phyloP scores from a whole-genome alignment of 2,888 invertebrate genomes.

The Osmoderma eremita region DNA sequence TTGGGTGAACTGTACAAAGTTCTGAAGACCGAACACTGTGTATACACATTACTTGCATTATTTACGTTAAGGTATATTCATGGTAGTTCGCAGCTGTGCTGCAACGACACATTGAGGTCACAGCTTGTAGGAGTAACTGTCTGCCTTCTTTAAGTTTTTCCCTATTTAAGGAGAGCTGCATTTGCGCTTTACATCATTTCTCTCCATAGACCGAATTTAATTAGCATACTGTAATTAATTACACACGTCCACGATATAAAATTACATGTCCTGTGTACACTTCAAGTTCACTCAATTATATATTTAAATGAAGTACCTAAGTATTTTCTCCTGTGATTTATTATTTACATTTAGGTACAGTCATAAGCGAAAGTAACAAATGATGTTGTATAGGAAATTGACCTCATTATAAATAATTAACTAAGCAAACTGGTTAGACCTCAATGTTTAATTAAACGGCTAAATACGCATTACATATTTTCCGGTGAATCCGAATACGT shows the following conservation, averaged over 20 bases:
- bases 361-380: not conserved
- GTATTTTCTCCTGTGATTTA: constrained; percentile 11
- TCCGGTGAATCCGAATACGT: too few species aligned
- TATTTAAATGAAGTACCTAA: constrained; percentile 16
- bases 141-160: not conserved
- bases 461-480: too few species aligned
- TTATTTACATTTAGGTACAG: not conserved
- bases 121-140: constrained; percentile 11
- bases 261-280: constrained; percentile 3
- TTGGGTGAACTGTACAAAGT: too few species aligned
- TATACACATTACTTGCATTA: not conserved
- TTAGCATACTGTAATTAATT: constrained; percentile 18
- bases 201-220: constrained; percentile 6
- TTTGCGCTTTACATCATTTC: constrained; percentile 4
- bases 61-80: not conserved
- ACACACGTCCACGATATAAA: constrained; percentile 18
- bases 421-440: too few species aligned
- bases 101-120: constrained; percentile 4
- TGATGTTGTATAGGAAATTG: not conserved
- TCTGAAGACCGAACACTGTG: not conserved
- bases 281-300: constrained; percentile 19
- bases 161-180: not conserved
- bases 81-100: not conserved
- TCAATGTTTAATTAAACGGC: too few species aligned
- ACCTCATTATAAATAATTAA: not conserved